Evolutionary conservation across 1,140 invertebrate genomes (phyloP).

Genomic region (Eueides isabella): DNA sequence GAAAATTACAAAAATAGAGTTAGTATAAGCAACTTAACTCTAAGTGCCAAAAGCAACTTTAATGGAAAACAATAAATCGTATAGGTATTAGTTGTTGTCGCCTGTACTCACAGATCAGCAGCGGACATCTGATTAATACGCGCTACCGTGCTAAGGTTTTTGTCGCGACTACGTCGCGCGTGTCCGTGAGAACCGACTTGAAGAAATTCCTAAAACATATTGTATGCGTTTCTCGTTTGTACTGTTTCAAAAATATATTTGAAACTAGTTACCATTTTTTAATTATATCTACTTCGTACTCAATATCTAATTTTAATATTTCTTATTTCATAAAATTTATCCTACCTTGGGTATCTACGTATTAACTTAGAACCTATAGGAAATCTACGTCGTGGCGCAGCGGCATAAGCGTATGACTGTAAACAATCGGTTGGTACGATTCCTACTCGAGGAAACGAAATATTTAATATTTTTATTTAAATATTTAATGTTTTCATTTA

Average conservation of each 20-base stretch:
- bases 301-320: too few species aligned
- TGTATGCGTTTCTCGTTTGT: background rate
- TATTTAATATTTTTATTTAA: too few species aligned
- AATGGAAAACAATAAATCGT: background rate
- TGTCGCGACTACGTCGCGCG: constrained; percentile 50
- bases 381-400: too few species aligned
- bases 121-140: constrained; percentile 62
- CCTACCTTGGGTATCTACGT: too few species aligned
- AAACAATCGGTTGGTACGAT: too few species aligned
- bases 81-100: constrained; percentile 3
- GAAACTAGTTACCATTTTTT: background rate
- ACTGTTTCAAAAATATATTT: background rate
- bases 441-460: too few species aligned
- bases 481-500: too few species aligned
- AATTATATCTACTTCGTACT: background rate
- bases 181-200: constrained; percentile 70
- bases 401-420: too few species aligned
- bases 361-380: too few species aligned
- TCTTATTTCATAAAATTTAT: too few species aligned
- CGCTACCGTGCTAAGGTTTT: constrained; percentile 58
- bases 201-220: background rate
- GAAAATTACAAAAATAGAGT: background rate
- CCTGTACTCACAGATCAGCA: constrained; percentile 39
- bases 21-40: background rate
- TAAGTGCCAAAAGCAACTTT: background rate